Percentiles rank a stretch among this genome's conserved stretches.
Conservation (phyloP, 2,888 invertebrate genomes). For the Limnephilus lunatus region DNA sequence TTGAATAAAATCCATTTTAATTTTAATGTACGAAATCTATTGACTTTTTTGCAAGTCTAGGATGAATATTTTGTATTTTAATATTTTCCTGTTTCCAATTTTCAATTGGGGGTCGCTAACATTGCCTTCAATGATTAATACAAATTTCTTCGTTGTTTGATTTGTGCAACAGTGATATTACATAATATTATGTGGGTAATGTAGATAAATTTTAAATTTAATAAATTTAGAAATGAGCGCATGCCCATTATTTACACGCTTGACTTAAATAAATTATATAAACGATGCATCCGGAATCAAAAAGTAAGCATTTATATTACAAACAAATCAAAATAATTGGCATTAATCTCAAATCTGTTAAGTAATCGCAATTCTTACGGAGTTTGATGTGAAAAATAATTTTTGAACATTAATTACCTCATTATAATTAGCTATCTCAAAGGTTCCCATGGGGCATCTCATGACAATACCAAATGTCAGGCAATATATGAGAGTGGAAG, state of each 20-base stretch:
- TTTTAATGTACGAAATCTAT: too few species aligned
- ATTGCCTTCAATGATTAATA: too few species aligned
- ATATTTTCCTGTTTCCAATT: too few species aligned
- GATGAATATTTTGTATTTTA: too few species aligned
- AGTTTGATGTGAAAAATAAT: background rate
- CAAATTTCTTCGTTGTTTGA: too few species aligned
- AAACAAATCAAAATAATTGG: background rate
- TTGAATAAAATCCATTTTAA: too few species aligned
- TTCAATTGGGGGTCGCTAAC: too few species aligned
- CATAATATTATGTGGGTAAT: background rate
- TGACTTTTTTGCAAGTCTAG: too few species aligned
- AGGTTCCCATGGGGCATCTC: background rate
- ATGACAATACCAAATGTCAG: conserved; percentile 29
- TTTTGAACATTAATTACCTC: background rate
- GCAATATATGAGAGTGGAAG: background rate
- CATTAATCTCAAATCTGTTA: background rate
- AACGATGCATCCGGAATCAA: background rate
- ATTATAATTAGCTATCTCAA: background rate
- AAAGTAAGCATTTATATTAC: background rate
- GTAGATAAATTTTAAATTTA: background rate
- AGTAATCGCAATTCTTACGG: background rate
- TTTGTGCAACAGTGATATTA: background rate
- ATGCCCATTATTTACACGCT: background rate
- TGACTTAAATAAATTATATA: conserved; percentile 1
- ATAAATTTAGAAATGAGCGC: background rate